These are phyloP conservation scores for Takifugu ocellatus DNA, from an alignment of 2,797 vertebrate genomes.

Conservation along the genomic window DNA sequence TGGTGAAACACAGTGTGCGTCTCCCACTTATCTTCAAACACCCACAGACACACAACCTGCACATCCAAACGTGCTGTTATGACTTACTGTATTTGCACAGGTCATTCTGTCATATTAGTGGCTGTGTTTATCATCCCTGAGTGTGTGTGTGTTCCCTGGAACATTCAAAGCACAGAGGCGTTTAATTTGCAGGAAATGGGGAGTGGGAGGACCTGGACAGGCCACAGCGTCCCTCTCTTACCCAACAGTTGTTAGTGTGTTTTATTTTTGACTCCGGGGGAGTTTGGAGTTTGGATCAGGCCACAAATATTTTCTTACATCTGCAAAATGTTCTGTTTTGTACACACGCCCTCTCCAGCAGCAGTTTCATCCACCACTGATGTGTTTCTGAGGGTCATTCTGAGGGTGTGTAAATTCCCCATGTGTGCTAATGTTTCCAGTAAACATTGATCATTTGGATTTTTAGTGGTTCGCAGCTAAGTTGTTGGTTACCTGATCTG, in stretches of 20 bases:
- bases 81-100: conserved; percentile 1
- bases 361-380: background rate
- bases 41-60: conserved; percentile 16
- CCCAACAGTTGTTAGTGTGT: conserved; percentile 7
- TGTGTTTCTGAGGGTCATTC: no score
- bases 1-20: background rate
- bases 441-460: no score
- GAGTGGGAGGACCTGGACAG: conserved; percentile 30
- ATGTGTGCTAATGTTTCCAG: no score
- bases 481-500: no score
- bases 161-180: conserved; percentile 48
- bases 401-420: no score
- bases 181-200: conserved; percentile 40
- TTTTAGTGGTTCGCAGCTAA: no score
- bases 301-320: background rate
- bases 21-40: conserved; percentile 8
- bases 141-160: conserved; percentile 29
- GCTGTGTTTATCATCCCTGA: conserved; percentile 12
- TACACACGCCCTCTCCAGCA: background rate
- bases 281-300: background rate
- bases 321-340: no score
- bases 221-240: conserved; percentile 30
- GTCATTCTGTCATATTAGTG: background rate
- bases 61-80: background rate
- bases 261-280: background rate